Evolutionary conservation across 2,888 invertebrate genomes (phyloP).

Genomic region (Caenorhabditis uteleia): DNA sequence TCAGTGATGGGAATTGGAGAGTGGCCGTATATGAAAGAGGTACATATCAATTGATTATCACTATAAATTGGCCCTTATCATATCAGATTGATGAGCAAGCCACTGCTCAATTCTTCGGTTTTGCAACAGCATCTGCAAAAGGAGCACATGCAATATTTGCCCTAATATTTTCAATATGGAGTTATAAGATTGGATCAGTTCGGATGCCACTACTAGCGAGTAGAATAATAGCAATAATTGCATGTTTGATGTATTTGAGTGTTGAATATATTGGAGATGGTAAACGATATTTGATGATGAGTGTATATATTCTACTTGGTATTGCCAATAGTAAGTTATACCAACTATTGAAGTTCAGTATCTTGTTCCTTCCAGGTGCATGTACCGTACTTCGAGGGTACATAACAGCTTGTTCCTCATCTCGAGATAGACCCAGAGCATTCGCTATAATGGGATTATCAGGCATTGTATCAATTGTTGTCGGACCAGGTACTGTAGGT

Average conservation of each 20-base stretch:
- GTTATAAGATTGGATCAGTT: conserved; percentile 42
- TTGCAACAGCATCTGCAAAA: conserved; percentile 49
- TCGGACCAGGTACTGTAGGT: no score
- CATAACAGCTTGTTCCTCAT: conserved; percentile 24
- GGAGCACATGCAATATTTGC: conserved; percentile 50
- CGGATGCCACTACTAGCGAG: conserved; percentile 28
- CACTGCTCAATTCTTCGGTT: conserved; percentile 50
- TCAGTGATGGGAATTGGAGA: conserved; percentile 47
- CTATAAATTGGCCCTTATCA: no score
- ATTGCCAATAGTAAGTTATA: conserved; percentile 19
- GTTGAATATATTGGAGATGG: conserved; percentile 19
- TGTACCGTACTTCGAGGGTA: conserved; percentile 29
- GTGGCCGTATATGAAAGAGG: conserved; percentile 51
- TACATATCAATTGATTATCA: conserved; percentile 9
- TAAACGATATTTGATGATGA: conserved; percentile 21
- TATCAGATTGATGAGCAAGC: conserved; percentile 47
- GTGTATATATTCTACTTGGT: conserved; percentile 14
- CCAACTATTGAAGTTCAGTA: no score
- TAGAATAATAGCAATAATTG: conserved; percentile 17
- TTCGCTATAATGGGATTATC: conserved; percentile 28
- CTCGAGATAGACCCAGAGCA: conserved; percentile 24
- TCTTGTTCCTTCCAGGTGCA: no score
- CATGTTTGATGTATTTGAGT: conserved; percentile 17
- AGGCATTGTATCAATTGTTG: conserved; percentile 25
- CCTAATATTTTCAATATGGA: conserved; percentile 49